Evolutionary conservation across 2,888 invertebrate species (phyloP).

Genomic region (Euzetes globulus): DNA sequence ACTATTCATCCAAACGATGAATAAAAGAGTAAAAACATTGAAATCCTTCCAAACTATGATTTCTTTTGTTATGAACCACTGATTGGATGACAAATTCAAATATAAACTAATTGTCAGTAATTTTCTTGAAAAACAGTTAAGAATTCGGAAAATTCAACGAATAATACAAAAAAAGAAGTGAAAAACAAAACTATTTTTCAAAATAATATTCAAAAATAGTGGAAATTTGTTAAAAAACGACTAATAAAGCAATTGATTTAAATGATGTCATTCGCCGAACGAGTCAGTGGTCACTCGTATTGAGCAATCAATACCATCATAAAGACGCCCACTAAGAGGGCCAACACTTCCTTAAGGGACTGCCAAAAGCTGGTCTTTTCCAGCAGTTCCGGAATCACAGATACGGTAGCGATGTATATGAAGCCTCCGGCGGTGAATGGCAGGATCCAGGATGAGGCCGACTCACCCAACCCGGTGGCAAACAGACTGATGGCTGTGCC

Average conservation of each 20-base stretch:
- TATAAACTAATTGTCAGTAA: too few species aligned
- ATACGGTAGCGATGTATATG: slow-evolving; percentile 98
- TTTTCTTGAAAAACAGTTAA: too few species aligned
- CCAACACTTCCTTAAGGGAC: slow-evolving; percentile 80
- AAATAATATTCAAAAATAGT: too few species aligned
- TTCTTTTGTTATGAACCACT: too few species aligned
- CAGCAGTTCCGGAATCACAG: slow-evolving; percentile 92
- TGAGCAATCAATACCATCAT: slow-evolving; percentile 93
- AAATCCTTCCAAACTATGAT: too few species aligned
- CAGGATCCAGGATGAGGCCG: slow-evolving; percentile 71
- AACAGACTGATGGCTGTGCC: slow-evolving; percentile 83
- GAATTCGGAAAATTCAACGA: too few species aligned
- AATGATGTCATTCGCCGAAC: not conserved
- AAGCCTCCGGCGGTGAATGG: slow-evolving; percentile 99
- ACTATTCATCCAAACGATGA: too few species aligned
- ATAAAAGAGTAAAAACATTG: too few species aligned
- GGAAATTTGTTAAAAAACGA: not conserved
- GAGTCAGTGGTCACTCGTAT: slow-evolving; percentile 56
- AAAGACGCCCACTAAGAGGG: slow-evolving; percentile 77
- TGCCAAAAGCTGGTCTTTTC: slow-evolving; percentile 70
- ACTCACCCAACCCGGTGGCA: slow-evolving; percentile 60
- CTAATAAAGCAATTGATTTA: not conserved
- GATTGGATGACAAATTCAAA: too few species aligned
- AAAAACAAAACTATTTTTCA: too few species aligned
- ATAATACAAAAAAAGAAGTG: too few species aligned